Base-by-base conservation (phyloP, 2,113 vertebrate species). In the Himantopus leucocephalus region DNA sequence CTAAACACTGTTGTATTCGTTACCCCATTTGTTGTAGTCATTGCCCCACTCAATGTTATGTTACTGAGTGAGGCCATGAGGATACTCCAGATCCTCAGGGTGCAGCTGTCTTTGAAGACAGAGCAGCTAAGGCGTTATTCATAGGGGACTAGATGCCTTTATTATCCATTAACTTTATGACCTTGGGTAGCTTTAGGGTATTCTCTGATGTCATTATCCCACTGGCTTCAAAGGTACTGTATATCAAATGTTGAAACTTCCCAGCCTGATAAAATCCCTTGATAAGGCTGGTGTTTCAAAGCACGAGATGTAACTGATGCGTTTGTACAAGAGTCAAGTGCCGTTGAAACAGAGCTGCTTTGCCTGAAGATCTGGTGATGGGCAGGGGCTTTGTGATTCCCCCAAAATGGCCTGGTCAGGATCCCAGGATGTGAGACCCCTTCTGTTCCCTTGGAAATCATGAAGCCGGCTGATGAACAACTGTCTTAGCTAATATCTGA, bases 101-200 rank as follows among this genome's bases (percentile, higher is more conserved):
- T 81, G 29, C 52, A 89, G 52, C 50, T 79, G 39, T 59, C 41
- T n/a, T 56, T 60, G 62, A 92, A 94, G 58, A 47, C 21, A 66
- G 35, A 82, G 62, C 67, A 88, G 66, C 66, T 60, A 64, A 70
- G 48, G 23, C 20, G 26, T 45, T 66, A 52, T 63, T 89, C 58
- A 35, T 34, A 74, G 74, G 22, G 37, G 37, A 85, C n/a, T 34
- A 30, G 34, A 48, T 45, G 37, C 37, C 53, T 94, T 90, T 88
- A 96, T 96, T 96, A 96, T 80, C 90, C 79, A 89, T 97, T 96
- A 96, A 97, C 92, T 93, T 92, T 37, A 74, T 94, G 94, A 87
- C 96, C 94, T 94, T 85, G 50, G 14, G 34, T 91, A 62, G 35
- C 77, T 72, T 95, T 87, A 72, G 95, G 68, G 29, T 96, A 90